Evolutionary conservation across 2,888 invertebrate species (phyloP), one percentile per base, ranked within the genome.

Genomic region (Yponomeuta plumbellus): DNA sequence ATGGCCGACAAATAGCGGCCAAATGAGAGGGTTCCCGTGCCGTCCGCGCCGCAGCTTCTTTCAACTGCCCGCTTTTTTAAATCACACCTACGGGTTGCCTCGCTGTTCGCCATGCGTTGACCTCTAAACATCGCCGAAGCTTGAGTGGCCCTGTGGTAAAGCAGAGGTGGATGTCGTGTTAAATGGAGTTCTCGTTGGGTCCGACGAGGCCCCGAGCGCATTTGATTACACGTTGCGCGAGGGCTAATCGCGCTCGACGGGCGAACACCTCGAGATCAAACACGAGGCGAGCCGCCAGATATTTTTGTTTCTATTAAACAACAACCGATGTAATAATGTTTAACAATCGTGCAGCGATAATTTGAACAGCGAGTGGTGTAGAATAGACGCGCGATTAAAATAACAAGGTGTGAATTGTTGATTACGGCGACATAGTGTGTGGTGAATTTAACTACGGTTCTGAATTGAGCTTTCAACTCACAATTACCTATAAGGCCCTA

Each of bases 271-370:
- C 90, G 91, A 91, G 91, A 91, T 91, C 91, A 91, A 91, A 91
- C 91, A 91, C 90, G 85, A 88, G 88, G 88, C 90, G 89, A 85
- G 89, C 91, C 91, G 91, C 87, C 91, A 89, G 88, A 91, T 91
- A 91, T 91, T 91, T 91, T 91, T 91, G 91, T 91, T 91, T 91
- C 91, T 91, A 91, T 91, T 91, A 91, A 91, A 91, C 91, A 91
- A 91, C 91, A 91, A 89, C 91, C 91, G 86, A 88, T 88, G 90
- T 91, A 91, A 91, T 91, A 91, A 91, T 91, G 91, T 91, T 91
- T 91, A 91, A 91, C 91, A 90, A 91, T 91, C 91, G 89, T 88
- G 90, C 87, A 89, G 89, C 90, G 89, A 89, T 90, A 88, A 90
- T 88, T 91, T 81, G 85, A 78, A 88, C 81, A 86, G 71, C 44